These are phyloP conservation scores for Corythoichthys intestinalis DNA, from an alignment of 2,113 vertebrate genomes.

Conservation along the genomic window DNA sequence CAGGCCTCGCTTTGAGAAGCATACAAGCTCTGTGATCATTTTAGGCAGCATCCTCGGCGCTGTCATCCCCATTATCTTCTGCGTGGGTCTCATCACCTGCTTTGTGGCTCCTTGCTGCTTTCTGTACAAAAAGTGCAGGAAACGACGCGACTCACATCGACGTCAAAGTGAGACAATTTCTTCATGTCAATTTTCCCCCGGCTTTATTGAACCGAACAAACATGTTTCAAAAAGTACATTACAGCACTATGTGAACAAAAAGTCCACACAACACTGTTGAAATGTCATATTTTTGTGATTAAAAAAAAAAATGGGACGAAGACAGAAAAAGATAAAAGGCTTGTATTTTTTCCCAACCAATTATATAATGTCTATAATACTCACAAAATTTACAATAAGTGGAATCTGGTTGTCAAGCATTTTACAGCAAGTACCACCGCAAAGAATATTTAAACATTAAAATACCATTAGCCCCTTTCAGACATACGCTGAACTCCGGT, in stretches of 20 bases:
- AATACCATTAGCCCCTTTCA: too few relatives aligned
- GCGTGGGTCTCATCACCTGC: slow-evolving; percentile 34
- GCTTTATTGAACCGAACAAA: neutral
- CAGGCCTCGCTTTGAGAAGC: neutral
- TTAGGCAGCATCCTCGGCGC: slow-evolving; percentile 4
- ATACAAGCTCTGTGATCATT: rapidly evolving
- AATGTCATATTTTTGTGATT: neutral
- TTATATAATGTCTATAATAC: too few relatives aligned
- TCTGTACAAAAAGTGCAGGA: slow-evolving; percentile 27
- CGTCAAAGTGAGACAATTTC: slow-evolving; percentile 14
- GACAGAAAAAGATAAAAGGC: too few relatives aligned
- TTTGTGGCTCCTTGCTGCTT: slow-evolving; percentile 45
- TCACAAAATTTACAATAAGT: too few relatives aligned
- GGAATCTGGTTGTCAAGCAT: too few relatives aligned
- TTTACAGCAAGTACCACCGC: too few relatives aligned
- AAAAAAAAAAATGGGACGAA: too few relatives aligned
- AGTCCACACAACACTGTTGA: neutral
- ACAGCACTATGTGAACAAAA: neutral
- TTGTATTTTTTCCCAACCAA: too few relatives aligned
- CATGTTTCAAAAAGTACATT: neutral
- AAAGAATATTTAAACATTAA: too few relatives aligned
- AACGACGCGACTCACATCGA: neutral
- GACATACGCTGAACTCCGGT: too few relatives aligned
- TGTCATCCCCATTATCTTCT: slow-evolving; percentile 1
- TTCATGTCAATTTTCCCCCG: neutral